Base-by-base conservation (phyloP, 2,113 vertebrate species). In the Myiagra hebetior region DNA sequence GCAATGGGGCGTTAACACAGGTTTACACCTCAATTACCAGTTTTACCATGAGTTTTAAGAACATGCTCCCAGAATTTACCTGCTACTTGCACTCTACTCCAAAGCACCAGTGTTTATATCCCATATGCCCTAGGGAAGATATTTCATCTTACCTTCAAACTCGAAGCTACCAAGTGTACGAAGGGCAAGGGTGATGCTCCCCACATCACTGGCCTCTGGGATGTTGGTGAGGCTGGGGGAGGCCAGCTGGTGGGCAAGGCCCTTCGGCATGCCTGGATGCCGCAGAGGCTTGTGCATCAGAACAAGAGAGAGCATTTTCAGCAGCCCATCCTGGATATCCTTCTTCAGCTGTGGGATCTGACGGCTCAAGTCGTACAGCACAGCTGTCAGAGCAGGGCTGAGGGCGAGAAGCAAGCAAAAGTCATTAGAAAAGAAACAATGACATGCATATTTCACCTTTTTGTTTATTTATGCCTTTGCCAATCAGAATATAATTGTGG, bases 331-430 rank as follows among this genome's bases (percentile, higher is more conserved):
- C 97, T 99, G 99, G 96, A 99, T 99, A 92, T 99, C 99, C 92
- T 99, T 99, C 98, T 99, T 99, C 91, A 99, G 96, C 97, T 99
- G 99, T 0, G 99, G 99, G 95, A 99, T 99, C 97, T 99, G 99
- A 16, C 99, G 99, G 94, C 99, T 99, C 98, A 99, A 97, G 98
- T 99, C 99, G 0, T 99, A 99, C 35, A 99, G 98, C 79, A 99
- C 99, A 5, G 99, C 99, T 0, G 99, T 99, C 68, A 99, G 97
- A 15, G 99, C 99, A 53, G 99, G 99, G 96, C 99, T 99, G 90
- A n/a, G 23, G 89, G 47, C 26, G 84, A 92, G 46, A 88, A 70
- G 16, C n/a, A 76, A 77, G n/a, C 6, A 90, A 76, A 2, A 85
- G 3, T 63, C 39, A 42, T 60, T 10, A 72, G 33, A 46, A 74